A percentile compares a stretch with the other conserved stretches of the same genome.
Conservation (phyloP, 2,113 vertebrate genomes). For the Neodon shergylaensis region DNA sequence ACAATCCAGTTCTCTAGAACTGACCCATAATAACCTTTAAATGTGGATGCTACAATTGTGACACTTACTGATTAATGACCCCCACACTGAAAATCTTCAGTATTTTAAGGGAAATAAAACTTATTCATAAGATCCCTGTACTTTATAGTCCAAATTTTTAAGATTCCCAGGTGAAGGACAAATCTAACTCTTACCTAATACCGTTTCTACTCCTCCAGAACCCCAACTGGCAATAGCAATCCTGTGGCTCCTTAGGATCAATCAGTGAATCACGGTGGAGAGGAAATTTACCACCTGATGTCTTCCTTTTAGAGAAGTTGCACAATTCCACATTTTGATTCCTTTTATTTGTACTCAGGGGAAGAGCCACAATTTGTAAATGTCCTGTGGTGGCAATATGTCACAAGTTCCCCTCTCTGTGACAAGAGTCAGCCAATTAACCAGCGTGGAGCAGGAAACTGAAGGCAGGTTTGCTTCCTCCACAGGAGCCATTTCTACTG, state of each 20-base stretch:
- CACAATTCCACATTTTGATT: background rate
- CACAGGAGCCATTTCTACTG: background rate
- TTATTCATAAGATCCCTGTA: background rate
- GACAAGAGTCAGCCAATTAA: slow-evolving; percentile 59
- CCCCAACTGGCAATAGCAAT: background rate
- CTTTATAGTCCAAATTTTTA: background rate
- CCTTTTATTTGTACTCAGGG: slow-evolving; percentile 52
- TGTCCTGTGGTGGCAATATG: slow-evolving; percentile 54
- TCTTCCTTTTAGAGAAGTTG: slow-evolving; percentile 20
- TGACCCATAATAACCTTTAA: background rate
- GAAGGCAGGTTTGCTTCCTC: background rate
- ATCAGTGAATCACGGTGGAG: background rate
- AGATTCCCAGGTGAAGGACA: background rate
- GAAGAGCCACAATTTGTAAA: slow-evolving; percentile 54
- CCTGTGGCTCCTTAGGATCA: background rate
- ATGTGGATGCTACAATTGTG: background rate
- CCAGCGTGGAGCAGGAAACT: background rate
- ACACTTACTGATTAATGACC: background rate
- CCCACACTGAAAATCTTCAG: background rate
- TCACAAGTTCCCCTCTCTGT: slow-evolving; percentile 5
- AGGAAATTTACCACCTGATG: slow-evolving; percentile 2
- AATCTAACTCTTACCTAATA: background rate
- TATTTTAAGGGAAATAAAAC: background rate
- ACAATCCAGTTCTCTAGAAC: background rate
- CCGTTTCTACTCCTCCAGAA: background rate